Base-by-base conservation (phyloP, 1,140 invertebrate species). In the Drosophila littoralis region DNA sequence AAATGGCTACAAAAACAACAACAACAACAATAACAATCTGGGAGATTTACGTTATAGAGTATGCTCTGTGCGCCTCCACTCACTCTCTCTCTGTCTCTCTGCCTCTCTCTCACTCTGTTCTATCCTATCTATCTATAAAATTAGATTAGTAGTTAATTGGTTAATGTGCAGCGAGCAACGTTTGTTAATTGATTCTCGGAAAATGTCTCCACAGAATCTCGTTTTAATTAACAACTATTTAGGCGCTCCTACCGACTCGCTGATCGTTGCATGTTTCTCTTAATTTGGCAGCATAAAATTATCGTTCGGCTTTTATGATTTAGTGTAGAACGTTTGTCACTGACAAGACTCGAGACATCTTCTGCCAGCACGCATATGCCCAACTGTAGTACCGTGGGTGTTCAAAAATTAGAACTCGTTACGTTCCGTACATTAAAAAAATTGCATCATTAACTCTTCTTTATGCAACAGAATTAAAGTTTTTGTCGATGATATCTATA, bases 81-180 rank as follows among this genome's bases (percentile, higher is more conserved):
- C 22, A 5, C 48, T 40, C 46, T 66, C 4, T 35, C 28, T 13
- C 28, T 8, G 7, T 32, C 48, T 28, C 50, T 52, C 7, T 36
- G 8, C 8, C 33, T 17, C 51, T 15, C 33, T 12, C 8, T 52
- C 6, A 7, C n/a, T n/a, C 55, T 51, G 43, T 32, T 22, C 33
- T 40, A 46, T 52, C 12, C 69, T 65, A 81, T 77, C 69, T 83
- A 79, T 79, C 84, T 89, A 89, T 89, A 89, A 89, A 89, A 89
- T 89, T 89, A 89, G 84, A 89, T 89, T 89, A 89, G 77, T 84
- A 89, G 84, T 89, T 89, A 89, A 89, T 89, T 89, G 84, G 84
- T 89, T 89, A 89, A 89, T 89, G 84, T 89, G 84, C 84, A 89
- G 84, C 81, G 74, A 89, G 84, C 81, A 89, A 89, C 84, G 75